phyloP scores from a whole-genome alignment of 1,140 invertebrate genomes.

The Neodiprion pinetum region DNA sequence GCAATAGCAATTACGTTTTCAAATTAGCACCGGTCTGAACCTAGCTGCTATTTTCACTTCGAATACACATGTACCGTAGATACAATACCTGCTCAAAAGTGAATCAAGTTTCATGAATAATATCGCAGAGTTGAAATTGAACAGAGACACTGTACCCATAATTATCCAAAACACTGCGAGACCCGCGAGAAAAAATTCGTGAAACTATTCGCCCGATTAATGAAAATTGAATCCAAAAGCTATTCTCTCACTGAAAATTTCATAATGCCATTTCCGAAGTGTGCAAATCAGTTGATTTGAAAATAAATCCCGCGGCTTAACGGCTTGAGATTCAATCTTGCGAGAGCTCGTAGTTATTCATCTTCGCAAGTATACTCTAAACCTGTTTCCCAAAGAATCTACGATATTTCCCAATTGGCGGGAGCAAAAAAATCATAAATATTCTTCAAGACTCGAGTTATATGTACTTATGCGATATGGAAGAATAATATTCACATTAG shows the following conservation, averaged over 20 bases:
- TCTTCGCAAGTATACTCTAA: too few species aligned
- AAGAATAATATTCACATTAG: too few species aligned
- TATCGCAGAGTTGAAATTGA: background rate
- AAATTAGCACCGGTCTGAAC: background rate
- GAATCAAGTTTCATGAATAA: background rate
- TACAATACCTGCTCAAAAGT: background rate
- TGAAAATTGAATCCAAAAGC: too few species aligned
- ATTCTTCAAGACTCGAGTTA: too few species aligned
- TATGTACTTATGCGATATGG: too few species aligned
- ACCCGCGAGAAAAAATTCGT: background rate
- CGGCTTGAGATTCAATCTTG: slow-evolving; percentile 7
- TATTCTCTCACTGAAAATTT: too few species aligned
- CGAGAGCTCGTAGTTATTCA: background rate
- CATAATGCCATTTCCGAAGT: too few species aligned
- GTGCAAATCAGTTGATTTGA: too few species aligned
- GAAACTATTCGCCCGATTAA: too few species aligned
- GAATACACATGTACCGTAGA: background rate
- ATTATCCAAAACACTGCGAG: background rate
- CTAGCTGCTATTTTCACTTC: background rate
- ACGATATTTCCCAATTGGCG: too few species aligned
- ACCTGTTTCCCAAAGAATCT: too few species aligned
- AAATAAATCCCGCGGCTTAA: background rate
- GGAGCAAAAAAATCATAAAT: too few species aligned
- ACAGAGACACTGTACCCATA: background rate
- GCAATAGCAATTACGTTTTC: background rate